Conservation (phyloP, 2,113 vertebrate species). For the Promerops cafer region DNA sequence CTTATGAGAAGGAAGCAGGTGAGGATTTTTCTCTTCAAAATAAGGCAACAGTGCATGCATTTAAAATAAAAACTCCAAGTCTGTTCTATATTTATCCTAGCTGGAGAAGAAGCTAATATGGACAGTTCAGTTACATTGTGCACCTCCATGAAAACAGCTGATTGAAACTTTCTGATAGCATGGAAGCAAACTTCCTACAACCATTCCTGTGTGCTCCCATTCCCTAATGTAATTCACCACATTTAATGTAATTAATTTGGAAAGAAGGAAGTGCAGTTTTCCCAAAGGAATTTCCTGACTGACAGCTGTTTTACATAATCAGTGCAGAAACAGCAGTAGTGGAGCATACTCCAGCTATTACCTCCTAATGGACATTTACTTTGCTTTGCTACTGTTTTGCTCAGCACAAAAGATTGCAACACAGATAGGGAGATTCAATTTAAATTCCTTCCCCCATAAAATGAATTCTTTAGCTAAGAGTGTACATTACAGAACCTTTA, state of each 20-base stretch:
- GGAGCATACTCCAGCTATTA: background rate
- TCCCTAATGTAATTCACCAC: slow-evolving; percentile 6
- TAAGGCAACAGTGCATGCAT: background rate
- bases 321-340: background rate
- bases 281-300: slow-evolving; percentile 20
- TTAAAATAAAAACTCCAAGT: background rate
- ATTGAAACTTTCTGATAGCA: background rate
- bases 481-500: background rate
- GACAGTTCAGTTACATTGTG: background rate
- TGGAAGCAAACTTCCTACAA: background rate
- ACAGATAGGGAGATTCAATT: background rate
- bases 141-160: background rate
- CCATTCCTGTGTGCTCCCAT: background rate
- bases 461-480: background rate
- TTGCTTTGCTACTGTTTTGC: background rate
- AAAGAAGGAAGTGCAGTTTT: slow-evolving; percentile 18
- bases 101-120: background rate
- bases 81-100: background rate
- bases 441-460: background rate
- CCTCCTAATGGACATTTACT: slow-evolving; percentile 17
- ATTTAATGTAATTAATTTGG: slow-evolving; percentile 24
- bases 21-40: background rate
- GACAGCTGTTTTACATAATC: slow-evolving; percentile 33
- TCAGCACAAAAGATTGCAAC: background rate
- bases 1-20: background rate